phyloP scores from a whole-genome alignment of 2,113 vertebrate genomes.

The Takifugu bimaculatus region DNA sequence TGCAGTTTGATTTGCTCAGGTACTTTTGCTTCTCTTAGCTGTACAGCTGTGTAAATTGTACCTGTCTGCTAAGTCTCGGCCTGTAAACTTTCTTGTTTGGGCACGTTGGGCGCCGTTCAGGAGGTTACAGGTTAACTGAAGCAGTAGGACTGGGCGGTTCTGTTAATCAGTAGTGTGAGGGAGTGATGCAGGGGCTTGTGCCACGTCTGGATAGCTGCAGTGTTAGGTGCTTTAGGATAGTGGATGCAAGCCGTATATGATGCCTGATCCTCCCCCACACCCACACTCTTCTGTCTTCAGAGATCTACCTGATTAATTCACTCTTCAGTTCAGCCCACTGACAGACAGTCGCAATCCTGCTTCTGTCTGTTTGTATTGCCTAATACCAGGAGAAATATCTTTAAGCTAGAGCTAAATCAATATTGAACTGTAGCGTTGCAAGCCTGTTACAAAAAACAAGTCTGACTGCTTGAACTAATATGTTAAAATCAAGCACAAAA shows the following conservation, averaged over 20 bases:
- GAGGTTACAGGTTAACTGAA: conserved; percentile 61
- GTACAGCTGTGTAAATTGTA: conserved; percentile 23
- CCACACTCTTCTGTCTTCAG: not conserved
- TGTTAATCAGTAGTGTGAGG: conserved; percentile 28
- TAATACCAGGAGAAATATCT: too few species aligned
- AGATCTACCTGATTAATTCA: not conserved
- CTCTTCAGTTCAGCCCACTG: not conserved
- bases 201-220: conserved; percentile 12
- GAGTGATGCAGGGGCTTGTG: not conserved
- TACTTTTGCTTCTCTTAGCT: conserved; percentile 8
- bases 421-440: too few species aligned
- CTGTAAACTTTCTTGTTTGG: conserved; percentile 46
- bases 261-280: conserved; percentile 1
- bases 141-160: conserved; percentile 14
- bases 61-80: conserved; percentile 4
- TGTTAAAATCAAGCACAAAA: not conserved
- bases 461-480: not conserved
- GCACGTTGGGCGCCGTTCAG: conserved; percentile 36
- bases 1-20: conserved; percentile 2
- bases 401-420: too few species aligned
- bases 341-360: too few species aligned
- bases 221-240: conserved; percentile 43
- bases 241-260: conserved; percentile 16
- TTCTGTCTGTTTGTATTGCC: too few species aligned
- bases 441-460: not conserved